Evolutionary conservation across 2,888 invertebrate genomes (phyloP).

Genomic region (Drosophila ezoana): DNA sequence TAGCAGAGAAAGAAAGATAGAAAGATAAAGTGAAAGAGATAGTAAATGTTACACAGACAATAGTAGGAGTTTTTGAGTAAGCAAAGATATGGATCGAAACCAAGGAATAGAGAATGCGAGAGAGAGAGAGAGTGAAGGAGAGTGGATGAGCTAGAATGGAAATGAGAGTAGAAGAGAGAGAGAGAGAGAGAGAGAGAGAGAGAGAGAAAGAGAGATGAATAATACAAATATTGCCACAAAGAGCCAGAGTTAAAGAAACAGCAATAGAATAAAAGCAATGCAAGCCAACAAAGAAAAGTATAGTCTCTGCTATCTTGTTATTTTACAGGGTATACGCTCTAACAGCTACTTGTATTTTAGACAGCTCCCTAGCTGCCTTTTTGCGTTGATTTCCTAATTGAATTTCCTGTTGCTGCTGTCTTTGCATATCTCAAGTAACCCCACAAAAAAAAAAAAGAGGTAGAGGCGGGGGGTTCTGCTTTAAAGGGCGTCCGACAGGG

Average conservation of each 20-base stretch:
- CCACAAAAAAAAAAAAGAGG: not conserved
- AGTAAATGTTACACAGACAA: too few relatives aligned
- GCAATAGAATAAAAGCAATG: not conserved
- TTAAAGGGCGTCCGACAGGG: not conserved
- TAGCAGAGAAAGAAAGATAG: not conserved
- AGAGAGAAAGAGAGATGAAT: not conserved
- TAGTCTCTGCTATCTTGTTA: not conserved
- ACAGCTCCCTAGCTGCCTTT: slow-evolving; percentile 13
- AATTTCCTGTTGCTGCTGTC: slow-evolving; percentile 46
- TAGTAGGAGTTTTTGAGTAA: too few relatives aligned
- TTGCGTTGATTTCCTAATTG: slow-evolving; percentile 57
- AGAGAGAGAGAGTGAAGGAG: too few relatives aligned
- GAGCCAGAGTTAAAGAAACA: not conserved
- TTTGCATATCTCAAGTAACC: slow-evolving; percentile 15
- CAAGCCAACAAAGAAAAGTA: not conserved
- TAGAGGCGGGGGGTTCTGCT: not conserved
- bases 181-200: not conserved
- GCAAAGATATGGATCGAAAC: too few relatives aligned
- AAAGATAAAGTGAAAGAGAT: not conserved
- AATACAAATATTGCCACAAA: not conserved
- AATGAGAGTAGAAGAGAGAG: not conserved
- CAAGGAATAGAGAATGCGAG: not conserved
- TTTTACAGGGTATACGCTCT: slow-evolving; percentile 16
- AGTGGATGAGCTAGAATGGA: not conserved
- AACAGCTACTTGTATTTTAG: not conserved